Evolutionary conservation across 2,797 vertebrate species (phyloP), one percentile per base, ranked within the genome.

Genomic region (Pampus argenteus): DNA sequence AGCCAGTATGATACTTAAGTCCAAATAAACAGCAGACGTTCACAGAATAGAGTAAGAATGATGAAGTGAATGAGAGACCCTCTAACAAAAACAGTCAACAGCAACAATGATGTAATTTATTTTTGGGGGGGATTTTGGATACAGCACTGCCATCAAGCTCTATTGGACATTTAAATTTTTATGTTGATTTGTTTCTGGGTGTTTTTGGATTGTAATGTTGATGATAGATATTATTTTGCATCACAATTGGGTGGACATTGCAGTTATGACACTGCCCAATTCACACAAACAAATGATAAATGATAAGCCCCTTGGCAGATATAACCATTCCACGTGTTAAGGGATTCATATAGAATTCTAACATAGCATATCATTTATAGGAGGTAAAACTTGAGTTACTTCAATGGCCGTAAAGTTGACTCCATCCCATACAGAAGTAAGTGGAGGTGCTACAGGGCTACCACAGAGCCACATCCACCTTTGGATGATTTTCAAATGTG

Each of bases 21-120:
- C 76, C 29, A 79, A 86, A 81, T 67, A 82, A 82, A 81, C 79
- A 79, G 47, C 14, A n/a, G n/a, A 52, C 18, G 1, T 66, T 71
- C 26, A 50, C 22, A 71, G 36, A 78, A 62, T 9, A 55, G 26
- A 44, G 20, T 54, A 56, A 71, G 38, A 75, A 78, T 48, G 49
- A 7, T 5, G 51, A 3, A n/a, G n/a, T n/a, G n/a, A n/a, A n/a
- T n/a, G 18, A 72, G 48, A 55, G 66, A 18, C 59, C 40, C 7
- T 77, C 52, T 60, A 66, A 74, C 26, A 55, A 59, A 78, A 68
- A 44, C 61, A 66, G 61, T 63, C 54, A 73, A 64, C 48, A 64
- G 29, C 51, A 56, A 42, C 57, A 74, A 70, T 58, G 34, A 62
- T 67, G 18, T 77, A 56, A 80, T 89, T 86, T 75, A 76, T 74